These are phyloP conservation scores for Eclectus roratus DNA, from an alignment of 2,113 vertebrate genomes.

Conservation along the genomic window DNA sequence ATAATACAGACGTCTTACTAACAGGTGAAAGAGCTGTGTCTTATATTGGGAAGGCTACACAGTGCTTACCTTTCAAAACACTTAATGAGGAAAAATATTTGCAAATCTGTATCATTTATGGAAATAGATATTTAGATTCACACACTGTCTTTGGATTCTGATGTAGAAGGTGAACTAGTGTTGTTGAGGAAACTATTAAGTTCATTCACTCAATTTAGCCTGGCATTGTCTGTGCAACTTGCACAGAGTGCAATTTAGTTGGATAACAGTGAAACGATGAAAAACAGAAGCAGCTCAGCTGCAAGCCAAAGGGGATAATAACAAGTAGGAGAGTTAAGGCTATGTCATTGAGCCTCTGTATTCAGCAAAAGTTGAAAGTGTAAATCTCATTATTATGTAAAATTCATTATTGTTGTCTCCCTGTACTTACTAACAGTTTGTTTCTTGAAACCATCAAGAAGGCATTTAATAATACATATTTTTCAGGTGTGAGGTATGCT, in stretches of 20 bases:
- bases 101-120: not conserved
- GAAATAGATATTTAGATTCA: conserved; percentile 12
- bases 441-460: not conserved
- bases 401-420: not conserved
- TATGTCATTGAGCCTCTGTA: not conserved
- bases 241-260: not conserved
- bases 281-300: not conserved
- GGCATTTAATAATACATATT: not conserved
- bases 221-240: not conserved
- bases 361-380: not conserved
- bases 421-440: not conserved
- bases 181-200: not conserved
- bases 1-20: not conserved
- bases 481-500: not conserved
- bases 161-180: not conserved
- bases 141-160: not conserved
- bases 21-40: not conserved
- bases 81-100: not conserved
- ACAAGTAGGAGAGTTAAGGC: not conserved
- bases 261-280: not conserved
- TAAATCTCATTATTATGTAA: not conserved
- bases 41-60: not conserved
- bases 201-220: not conserved
- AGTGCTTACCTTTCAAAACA: not conserved
- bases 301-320: not conserved